Evolutionary conservation across 2,113 vertebrate genomes (phyloP).

Genomic region (Hydropotes inermis): DNA sequence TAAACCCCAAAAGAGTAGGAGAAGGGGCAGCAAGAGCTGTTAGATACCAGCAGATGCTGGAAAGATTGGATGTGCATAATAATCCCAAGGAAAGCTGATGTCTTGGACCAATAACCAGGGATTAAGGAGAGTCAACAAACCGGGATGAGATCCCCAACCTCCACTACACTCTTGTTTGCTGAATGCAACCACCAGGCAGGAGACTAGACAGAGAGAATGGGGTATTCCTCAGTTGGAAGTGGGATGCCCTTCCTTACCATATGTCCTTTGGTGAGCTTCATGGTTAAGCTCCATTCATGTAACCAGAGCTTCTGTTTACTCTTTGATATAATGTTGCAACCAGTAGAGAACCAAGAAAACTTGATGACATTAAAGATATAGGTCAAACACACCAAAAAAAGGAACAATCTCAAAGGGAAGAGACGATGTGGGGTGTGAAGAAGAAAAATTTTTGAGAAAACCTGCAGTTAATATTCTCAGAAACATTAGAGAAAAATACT

Average conservation of each 20-base stretch:
- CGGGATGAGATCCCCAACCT: neutral
- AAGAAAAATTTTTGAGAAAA: neutral
- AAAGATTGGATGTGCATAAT: neutral
- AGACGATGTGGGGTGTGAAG: rapidly evolving
- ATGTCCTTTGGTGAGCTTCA: neutral
- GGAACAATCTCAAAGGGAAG: neutral
- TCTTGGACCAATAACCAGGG: neutral
- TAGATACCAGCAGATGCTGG: neutral
- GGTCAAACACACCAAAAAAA: neutral
- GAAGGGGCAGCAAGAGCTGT: neutral
- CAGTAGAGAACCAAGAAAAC: neutral
- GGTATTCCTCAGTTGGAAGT: neutral
- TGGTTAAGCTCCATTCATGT: neutral
- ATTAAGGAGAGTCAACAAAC: neutral
- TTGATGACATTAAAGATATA: neutral
- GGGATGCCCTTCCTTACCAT: neutral
- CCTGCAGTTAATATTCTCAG: neutral
- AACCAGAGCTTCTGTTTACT: neutral
- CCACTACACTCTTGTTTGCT: neutral
- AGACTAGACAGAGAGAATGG: neutral
- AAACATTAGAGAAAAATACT: neutral
- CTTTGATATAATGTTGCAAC: neutral
- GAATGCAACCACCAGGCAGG: neutral
- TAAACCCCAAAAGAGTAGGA: neutral
- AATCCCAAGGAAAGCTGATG: neutral